phyloP scores from a whole-genome alignment of 2,888 invertebrate species.

The Conomelus anceps region DNA sequence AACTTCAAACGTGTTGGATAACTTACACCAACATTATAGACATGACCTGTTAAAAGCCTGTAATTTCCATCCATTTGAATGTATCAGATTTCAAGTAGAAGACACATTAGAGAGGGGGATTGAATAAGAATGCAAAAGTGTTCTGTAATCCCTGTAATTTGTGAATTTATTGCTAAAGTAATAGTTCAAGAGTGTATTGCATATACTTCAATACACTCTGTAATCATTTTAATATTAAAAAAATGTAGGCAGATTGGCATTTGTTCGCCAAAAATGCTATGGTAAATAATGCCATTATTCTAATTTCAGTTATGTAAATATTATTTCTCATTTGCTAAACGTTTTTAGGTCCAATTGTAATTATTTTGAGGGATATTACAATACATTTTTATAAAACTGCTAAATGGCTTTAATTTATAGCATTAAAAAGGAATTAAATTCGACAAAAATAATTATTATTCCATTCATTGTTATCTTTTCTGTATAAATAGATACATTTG shows the following conservation, averaged over 20 bases:
- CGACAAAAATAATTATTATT: no score
- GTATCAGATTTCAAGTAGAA: neutral
- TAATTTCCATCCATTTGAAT: neutral
- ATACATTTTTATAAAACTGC: no score
- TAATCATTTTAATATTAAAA: neutral
- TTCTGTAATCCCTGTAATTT: neutral
- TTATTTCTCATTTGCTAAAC: no score
- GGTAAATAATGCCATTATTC: neutral
- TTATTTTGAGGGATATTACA: no score
- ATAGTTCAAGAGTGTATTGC: neutral
- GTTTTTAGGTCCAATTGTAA: no score
- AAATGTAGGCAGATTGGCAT: neutral
- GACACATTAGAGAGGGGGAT: neutral
- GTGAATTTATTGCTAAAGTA: neutral
- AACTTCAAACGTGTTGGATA: neutral
- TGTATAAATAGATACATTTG: no score
- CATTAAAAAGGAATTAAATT: no score
- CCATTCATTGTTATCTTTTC: no score
- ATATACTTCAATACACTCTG: neutral
- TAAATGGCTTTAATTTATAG: no score
- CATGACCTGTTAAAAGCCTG: neutral
- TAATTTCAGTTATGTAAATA: neutral
- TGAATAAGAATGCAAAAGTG: neutral
- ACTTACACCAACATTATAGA: neutral
- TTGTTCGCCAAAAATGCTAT: neutral